Conservation (phyloP, 2,888 invertebrate species). For the Tineola bisselliella region DNA sequence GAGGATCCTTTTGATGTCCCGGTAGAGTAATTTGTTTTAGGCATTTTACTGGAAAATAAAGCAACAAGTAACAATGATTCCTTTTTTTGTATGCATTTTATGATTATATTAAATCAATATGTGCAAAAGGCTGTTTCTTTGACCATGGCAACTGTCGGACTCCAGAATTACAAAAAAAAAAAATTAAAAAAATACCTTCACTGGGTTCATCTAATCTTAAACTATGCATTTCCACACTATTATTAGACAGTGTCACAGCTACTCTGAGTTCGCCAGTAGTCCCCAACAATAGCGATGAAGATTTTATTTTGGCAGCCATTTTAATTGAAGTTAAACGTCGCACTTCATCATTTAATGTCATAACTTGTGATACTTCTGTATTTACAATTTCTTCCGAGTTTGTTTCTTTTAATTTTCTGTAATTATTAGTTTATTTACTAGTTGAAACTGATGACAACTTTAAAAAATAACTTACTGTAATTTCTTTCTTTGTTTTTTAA, state of each 20-base stretch:
- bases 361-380: conserved; percentile 36
- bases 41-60: conserved; percentile 44
- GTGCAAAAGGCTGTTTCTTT: too few species aligned
- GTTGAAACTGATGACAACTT: background rate
- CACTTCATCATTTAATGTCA: conserved; percentile 79
- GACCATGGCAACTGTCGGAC: too few species aligned
- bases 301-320: conserved; percentile 75
- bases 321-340: conserved; percentile 73
- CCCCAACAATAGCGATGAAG: conserved; percentile 75
- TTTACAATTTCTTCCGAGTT: conserved; percentile 39
- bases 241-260: conserved; percentile 74
- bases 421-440: background rate
- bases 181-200: conserved; percentile 47
- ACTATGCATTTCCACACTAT: conserved; percentile 77
- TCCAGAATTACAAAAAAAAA: conserved; percentile 19
- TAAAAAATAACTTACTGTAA: conserved; percentile 41
- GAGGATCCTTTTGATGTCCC: conserved; percentile 91
- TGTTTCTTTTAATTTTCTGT: conserved; percentile 46
- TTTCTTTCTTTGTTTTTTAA: conserved; percentile 78
- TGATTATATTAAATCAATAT: too few species aligned
- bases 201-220: conserved; percentile 60
- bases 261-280: conserved; percentile 77
- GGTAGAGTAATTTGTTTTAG: conserved; percentile 74
- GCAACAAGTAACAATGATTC: too few species aligned
- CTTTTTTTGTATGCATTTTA: too few species aligned